Percentiles rank a stretch among this genome's conserved stretches.
These are phyloP conservation scores for Leptinotarsa tumamoca DNA, from an alignment of 2,888 invertebrate species.

Conservation along the genomic window DNA sequence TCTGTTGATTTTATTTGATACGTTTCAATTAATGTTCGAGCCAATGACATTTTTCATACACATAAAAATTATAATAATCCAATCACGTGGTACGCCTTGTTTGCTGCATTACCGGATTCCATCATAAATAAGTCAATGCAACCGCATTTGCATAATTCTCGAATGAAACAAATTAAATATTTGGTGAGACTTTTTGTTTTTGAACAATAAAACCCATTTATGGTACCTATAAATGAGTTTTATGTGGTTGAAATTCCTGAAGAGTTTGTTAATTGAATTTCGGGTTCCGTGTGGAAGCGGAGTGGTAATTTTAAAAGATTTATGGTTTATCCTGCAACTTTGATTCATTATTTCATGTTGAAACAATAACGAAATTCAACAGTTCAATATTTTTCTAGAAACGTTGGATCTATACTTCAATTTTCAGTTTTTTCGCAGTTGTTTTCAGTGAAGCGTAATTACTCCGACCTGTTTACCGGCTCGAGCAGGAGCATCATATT, in stretches of 20 bases:
- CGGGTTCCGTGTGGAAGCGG: neutral
- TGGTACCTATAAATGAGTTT: neutral
- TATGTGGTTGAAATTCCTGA: conserved; percentile 2
- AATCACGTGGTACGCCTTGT: neutral
- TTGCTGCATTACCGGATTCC: neutral
- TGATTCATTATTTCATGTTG: no score
- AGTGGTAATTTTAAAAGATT: neutral
- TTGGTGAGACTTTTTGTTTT: neutral
- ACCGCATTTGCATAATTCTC: conserved; percentile 27
- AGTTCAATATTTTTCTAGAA: no score
- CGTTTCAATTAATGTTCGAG: no score
- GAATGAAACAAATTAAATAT: conserved; percentile 26
- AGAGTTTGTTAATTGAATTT: conserved; percentile 8
- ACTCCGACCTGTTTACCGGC: no score
- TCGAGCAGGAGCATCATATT: no score
- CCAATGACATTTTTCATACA: no score
- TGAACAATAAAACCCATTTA: neutral
- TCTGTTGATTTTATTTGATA: no score
- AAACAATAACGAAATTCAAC: no score
- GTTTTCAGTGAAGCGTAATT: no score
- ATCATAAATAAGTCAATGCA: conserved; percentile 26
- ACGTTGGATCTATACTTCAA: no score
- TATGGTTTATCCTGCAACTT: neutral
- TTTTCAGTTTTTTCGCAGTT: no score
- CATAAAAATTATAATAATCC: neutral